Percentiles rank a stretch among this genome's conserved stretches.
Evolutionary conservation across 2,888 invertebrate species (phyloP).

Genomic region (Bedellia somnulentella): DNA sequence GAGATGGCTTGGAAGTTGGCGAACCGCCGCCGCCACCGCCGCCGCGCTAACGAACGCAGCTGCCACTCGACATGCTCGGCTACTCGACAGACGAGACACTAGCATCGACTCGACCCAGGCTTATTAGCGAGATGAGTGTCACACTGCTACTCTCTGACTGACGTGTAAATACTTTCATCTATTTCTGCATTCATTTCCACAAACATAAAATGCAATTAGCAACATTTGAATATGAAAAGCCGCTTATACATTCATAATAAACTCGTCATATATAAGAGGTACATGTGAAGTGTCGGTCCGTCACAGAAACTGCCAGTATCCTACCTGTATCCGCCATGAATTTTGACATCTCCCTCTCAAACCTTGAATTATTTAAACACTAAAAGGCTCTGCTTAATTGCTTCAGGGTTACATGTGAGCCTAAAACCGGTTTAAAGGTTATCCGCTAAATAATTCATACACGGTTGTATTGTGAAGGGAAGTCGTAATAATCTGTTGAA

Average conservation of each 20-base stretch:
- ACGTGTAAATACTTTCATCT: neutral
- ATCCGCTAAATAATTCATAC: constrained; percentile 7
- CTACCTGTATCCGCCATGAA: constrained; percentile 5
- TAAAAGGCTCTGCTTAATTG: constrained; percentile 10
- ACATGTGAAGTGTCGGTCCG: neutral
- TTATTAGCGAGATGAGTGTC: constrained; percentile 4
- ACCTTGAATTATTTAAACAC: constrained; percentile 8
- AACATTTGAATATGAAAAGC: no score
- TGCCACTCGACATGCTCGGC: constrained; percentile 25
- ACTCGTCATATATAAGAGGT: no score
- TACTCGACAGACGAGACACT: constrained; percentile 12
- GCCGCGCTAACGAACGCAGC: constrained; percentile 50
- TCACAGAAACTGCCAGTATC: neutral
- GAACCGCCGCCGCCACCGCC: constrained; percentile 31
- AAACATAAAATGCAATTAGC: no score
- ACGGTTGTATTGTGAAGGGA: constrained; percentile 6
- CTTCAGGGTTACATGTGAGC: constrained; percentile 8
- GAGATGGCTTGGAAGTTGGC: no score
- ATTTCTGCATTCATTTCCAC: neutral
- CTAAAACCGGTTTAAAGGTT: constrained; percentile 7
- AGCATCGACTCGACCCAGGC: constrained; percentile 7
- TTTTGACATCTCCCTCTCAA: constrained; percentile 7
- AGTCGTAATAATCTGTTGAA: constrained; percentile 1
- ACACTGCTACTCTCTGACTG: constrained; percentile 1
- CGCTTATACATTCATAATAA: no score